These are phyloP conservation scores for Acheta domesticus DNA, from an alignment of 2,888 invertebrate species.

Conservation along the genomic window DNA sequence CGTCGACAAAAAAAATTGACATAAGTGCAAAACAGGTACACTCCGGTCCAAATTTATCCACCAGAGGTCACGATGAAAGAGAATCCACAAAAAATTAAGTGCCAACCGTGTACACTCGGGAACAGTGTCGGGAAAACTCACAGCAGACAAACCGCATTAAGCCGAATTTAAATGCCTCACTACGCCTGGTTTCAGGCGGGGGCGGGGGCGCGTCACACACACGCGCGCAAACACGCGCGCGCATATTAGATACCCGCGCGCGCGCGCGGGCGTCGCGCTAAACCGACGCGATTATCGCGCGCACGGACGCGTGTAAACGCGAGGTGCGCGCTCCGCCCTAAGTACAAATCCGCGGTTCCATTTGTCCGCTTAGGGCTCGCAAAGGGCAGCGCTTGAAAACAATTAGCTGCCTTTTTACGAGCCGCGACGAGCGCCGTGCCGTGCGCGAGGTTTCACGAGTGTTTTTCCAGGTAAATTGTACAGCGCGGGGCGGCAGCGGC, in stretches of 20 bases:
- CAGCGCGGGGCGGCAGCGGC: not conserved
- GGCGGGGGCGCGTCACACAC: not conserved
- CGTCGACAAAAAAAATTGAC: not conserved
- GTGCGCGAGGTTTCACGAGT: not conserved
- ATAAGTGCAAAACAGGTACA: not conserved
- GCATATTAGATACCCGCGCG: not conserved
- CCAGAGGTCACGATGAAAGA: not conserved
- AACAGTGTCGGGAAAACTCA: no score
- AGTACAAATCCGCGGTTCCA: constrained; percentile 9
- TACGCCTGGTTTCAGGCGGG: no score
- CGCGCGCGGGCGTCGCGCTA: not conserved
- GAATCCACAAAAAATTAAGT: no score
- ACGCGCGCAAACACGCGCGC: not conserved
- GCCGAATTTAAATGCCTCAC: no score
- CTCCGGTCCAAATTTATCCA: not conserved
- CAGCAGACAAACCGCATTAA: no score
- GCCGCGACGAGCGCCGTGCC: not conserved
- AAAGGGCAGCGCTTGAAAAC: constrained; percentile 18
- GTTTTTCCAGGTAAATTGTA: constrained; percentile 10
- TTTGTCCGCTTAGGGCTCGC: constrained; percentile 5
- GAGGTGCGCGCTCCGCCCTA: not conserved
- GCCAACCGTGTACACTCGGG: no score
- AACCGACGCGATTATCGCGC: not conserved
- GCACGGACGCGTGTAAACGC: not conserved
- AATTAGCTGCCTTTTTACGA: constrained; percentile 6